phyloP scores from a whole-genome alignment of 2,113 vertebrate genomes.

The Grammomys dolichurus region DNA sequence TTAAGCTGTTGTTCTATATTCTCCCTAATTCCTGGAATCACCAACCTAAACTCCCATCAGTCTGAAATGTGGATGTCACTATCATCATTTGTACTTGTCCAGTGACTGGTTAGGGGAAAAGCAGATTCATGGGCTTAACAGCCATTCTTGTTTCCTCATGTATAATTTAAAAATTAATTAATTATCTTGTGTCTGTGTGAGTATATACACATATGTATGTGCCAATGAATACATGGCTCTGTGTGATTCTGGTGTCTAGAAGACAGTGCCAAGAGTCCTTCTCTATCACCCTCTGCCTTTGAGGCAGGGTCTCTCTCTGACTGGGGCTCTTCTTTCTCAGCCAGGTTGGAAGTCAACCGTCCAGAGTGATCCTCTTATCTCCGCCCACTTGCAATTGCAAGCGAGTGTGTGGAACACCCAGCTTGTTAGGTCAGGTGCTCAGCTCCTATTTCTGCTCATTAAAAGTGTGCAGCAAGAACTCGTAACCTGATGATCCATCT shows the following conservation, averaged over 20 bases:
- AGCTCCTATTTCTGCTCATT: background rate
- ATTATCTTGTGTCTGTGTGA: background rate
- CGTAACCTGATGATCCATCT: background rate
- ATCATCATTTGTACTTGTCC: constrained; percentile 1
- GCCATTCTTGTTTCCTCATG: background rate
- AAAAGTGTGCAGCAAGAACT: background rate
- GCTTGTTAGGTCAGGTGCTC: background rate
- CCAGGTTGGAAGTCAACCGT: background rate
- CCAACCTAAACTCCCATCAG: background rate
- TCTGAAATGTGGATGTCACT: background rate
- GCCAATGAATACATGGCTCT: too few relatives aligned
- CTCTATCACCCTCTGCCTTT: too few relatives aligned
- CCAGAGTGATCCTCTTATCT: background rate
- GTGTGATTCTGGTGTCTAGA: background rate
- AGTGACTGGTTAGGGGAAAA: background rate
- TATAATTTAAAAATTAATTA: background rate
- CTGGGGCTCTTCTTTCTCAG: background rate
- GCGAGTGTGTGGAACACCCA: background rate
- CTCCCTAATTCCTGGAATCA: background rate
- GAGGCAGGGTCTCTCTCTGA: background rate
- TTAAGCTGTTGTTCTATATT: background rate
- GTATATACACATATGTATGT: background rate
- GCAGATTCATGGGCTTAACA: background rate
- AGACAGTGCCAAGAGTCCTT: background rate
- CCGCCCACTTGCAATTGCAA: background rate